Conservation (phyloP, 2,113 vertebrate genomes). For the Cynoglossus semilaevis region DNA sequence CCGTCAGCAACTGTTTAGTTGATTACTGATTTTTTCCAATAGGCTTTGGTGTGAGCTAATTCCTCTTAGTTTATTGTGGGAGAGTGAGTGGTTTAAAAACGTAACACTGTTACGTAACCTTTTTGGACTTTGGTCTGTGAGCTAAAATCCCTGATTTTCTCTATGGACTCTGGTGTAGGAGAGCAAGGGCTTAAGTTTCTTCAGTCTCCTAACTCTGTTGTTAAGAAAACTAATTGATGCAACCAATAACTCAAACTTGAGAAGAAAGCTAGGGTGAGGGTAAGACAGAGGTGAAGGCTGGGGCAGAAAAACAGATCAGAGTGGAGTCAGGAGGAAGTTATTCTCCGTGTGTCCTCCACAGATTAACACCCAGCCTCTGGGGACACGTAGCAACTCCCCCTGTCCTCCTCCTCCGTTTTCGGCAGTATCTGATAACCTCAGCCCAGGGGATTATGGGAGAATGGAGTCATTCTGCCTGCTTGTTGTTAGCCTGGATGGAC, state of each 20-base stretch:
- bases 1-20: too few relatives aligned
- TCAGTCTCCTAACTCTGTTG: too few relatives aligned
- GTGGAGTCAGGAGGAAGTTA: conserved; percentile 1
- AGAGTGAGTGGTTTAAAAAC: too few relatives aligned
- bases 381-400: background rate
- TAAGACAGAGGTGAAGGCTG: background rate
- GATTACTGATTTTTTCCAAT: too few relatives aligned
- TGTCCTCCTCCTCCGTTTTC: background rate
- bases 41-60: too few relatives aligned
- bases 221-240: too few relatives aligned
- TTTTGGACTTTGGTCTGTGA: too few relatives aligned
- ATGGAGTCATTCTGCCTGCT: conserved; percentile 20
- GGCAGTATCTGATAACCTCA: conserved; percentile 40
- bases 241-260: background rate
- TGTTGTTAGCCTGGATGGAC: conserved; percentile 12
- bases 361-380: conserved; percentile 60
- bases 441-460: conserved; percentile 38
- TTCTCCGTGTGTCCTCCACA: conserved; percentile 34
- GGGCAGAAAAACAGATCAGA: background rate
- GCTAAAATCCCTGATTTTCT: too few relatives aligned
- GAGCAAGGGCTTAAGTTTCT: too few relatives aligned
- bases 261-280: background rate
- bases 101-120: too few relatives aligned
- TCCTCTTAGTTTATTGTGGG: too few relatives aligned
- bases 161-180: too few relatives aligned